Evolutionary conservation across 2,888 invertebrate species (phyloP).

Genomic region (Linnaemya vulpina): DNA sequence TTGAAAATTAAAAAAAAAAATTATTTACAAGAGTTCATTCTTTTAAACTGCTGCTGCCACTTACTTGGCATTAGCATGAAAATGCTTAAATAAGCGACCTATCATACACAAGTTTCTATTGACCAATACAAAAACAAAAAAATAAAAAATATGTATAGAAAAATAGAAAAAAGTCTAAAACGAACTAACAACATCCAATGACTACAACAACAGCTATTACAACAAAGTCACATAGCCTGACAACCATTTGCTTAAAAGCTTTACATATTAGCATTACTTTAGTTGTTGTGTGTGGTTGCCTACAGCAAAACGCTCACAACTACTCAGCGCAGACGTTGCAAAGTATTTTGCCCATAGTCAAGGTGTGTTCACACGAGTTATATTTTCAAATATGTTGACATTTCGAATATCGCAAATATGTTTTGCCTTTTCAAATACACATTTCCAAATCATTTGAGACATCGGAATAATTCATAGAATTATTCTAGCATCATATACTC

Average conservation of each 20-base stretch:
- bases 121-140: conserved; percentile 67
- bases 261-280: conserved; percentile 38
- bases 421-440: too few species aligned
- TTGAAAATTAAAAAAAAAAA: not conserved
- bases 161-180: conserved; percentile 24
- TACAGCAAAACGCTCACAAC: conserved; percentile 25
- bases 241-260: conserved; percentile 34
- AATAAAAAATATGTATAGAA: conserved; percentile 21
- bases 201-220: conserved; percentile 42
- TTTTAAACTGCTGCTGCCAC: not conserved
- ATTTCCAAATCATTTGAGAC: too few species aligned
- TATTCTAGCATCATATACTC: not conserved
- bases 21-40: conserved; percentile 44
- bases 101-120: conserved; percentile 73
- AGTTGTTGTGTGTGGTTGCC: conserved; percentile 24
- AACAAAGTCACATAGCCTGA: conserved; percentile 25
- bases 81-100: conserved; percentile 72
- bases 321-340: conserved; percentile 6
- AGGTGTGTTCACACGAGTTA: not conserved
- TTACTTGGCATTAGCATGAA: conserved; percentile 43
- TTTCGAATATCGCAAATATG: too few species aligned
- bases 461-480: too few species aligned
- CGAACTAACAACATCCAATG: conserved; percentile 16
- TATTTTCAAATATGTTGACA: not conserved
- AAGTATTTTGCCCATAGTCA: not conserved